These are phyloP conservation scores for Caranx melampygus DNA, from an alignment of 2,113 vertebrate species.

Conservation along the genomic window DNA sequence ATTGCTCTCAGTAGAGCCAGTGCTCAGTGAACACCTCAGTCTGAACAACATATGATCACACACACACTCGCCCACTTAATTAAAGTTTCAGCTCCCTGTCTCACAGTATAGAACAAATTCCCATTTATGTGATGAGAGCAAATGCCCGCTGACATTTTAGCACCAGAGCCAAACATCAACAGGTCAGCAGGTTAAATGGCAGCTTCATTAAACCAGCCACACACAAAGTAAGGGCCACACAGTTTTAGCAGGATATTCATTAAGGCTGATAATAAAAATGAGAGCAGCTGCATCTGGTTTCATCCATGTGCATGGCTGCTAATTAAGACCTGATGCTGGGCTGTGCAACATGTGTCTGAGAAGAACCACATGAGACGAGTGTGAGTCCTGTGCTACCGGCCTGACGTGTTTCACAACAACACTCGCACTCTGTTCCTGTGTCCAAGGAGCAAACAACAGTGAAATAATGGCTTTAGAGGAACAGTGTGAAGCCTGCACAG, in stretches of 20 bases:
- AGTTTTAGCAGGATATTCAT: neutral
- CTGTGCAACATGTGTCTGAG: conserved; percentile 18
- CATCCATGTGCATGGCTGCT: too few relatives aligned
- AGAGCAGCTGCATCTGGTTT: conserved; percentile 17
- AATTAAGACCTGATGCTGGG: conserved; percentile 4
- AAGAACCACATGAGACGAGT: neutral
- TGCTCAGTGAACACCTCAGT: neutral
- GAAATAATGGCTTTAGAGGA: neutral
- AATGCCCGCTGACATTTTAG: neutral
- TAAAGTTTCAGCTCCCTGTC: neutral
- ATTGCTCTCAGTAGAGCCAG: neutral
- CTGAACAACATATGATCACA: neutral
- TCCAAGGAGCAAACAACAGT: neutral
- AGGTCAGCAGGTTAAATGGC: neutral
- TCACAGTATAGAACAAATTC: neutral
- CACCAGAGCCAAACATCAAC: neutral
- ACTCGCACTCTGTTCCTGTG: neutral
- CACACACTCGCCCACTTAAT: neutral
- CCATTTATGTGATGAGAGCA: neutral
- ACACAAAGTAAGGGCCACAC: neutral
- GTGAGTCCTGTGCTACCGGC: neutral
- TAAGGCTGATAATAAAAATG: neutral
- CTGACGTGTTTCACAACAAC: neutral
- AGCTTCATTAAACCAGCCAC: neutral
- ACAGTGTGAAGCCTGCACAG: neutral